These are phyloP conservation scores for Theonella swinhoei DNA, from an alignment of 37 sponge, comb jelly and placozoan species.

Conservation along the genomic window DNA sequence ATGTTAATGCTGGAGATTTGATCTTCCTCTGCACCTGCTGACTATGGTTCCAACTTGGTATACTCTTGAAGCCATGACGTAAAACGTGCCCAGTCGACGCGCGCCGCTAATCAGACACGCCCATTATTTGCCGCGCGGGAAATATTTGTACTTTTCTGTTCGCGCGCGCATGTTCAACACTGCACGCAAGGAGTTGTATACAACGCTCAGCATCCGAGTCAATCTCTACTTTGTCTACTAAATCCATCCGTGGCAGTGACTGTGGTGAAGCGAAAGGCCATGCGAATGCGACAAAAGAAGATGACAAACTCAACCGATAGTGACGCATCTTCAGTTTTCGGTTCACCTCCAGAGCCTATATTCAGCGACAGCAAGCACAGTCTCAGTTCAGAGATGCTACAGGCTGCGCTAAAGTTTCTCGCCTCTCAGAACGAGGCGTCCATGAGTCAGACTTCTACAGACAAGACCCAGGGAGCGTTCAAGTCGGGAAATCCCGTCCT, in stretches of 20 bases:
- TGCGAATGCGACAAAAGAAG: background rate
- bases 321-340: slow-evolving; percentile 20
- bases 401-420: slow-evolving; percentile 42
- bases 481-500: slow-evolving; percentile 30
- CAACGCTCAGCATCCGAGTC: too few relatives aligned
- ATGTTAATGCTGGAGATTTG: background rate
- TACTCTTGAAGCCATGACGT: slow-evolving; percentile 34
- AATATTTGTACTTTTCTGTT: too few relatives aligned
- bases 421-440: slow-evolving; percentile 38
- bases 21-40: slow-evolving; percentile 1
- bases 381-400: slow-evolving; percentile 40
- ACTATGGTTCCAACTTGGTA: slow-evolving; percentile 28
- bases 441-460: background rate
- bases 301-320: background rate
- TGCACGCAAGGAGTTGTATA: too few relatives aligned
- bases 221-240: too few relatives aligned
- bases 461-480: slow-evolving; percentile 16
- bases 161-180: too few relatives aligned
- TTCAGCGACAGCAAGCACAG: slow-evolving; percentile 50
- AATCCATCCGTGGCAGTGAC: too few relatives aligned
- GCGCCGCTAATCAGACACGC: background rate
- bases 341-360: slow-evolving; percentile 74
- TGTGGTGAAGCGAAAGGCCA: too few relatives aligned
- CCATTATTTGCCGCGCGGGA: too few relatives aligned
- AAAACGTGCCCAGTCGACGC: background rate